These are phyloP conservation scores for Carabus problematicus DNA, from an alignment of 2,888 invertebrate species.

Conservation along the genomic window DNA sequence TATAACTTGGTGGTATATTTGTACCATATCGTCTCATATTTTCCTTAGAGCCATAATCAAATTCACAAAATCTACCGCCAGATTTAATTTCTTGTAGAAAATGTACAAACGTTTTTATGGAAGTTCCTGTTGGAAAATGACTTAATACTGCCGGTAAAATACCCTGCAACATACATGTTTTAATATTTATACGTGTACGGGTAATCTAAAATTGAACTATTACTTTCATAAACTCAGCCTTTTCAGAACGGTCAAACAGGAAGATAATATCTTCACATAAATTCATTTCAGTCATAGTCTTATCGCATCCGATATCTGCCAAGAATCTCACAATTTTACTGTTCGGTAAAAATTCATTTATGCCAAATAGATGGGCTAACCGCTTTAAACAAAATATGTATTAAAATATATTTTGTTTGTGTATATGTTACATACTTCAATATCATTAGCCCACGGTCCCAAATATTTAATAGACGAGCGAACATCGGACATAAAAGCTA, in stretches of 20 bases:
- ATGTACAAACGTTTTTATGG: conserved; percentile 75
- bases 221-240: conserved; percentile 70
- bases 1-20: conserved; percentile 68
- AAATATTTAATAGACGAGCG: conserved; percentile 72
- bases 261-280: conserved; percentile 80
- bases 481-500: conserved; percentile 71
- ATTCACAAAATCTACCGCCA: conserved; percentile 61
- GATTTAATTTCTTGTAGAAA: conserved; percentile 68
- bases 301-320: conserved; percentile 69
- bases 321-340: conserved; percentile 67
- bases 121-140: conserved; percentile 78
- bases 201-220: conserved; percentile 44
- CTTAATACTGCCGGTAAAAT: conserved; percentile 72
- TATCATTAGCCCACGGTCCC: conserved; percentile 69
- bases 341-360: conserved; percentile 77
- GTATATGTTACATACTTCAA: conserved; percentile 59
- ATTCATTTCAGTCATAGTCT: conserved; percentile 64
- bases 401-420: neutral
- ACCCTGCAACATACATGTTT: conserved; percentile 56
- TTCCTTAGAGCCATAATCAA: conserved; percentile 70
- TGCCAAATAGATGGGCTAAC: conserved; percentile 69
- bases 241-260: conserved; percentile 75
- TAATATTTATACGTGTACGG: neutral
- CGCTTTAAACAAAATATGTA: conserved; percentile 58
- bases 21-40: conserved; percentile 69